Evolutionary conservation across 2,797 vertebrate species (phyloP), one percentile per base, ranked within the genome.

Genomic region (Falco rusticolus): DNA sequence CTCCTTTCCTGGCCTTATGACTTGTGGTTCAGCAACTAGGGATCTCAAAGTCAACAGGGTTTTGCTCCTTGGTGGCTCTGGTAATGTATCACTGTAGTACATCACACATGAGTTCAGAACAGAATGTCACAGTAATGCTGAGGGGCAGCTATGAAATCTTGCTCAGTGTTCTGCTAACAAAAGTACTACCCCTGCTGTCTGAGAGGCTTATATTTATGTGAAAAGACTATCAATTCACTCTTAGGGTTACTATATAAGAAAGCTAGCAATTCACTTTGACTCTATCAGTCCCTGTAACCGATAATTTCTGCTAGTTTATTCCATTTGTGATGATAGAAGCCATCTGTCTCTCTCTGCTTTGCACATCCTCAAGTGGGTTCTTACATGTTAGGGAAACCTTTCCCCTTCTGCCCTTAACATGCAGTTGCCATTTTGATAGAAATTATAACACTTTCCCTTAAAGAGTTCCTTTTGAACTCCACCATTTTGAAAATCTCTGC

Each of bases 241-340:
- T 64, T 82, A 37, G 63, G 79, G 69, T n/a, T 83, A 63, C 70
- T 79, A 9, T 61, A 28, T 63, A 54, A 56, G 80, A 77, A 72
- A 94, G 4, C 51, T 54, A 77, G 76, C 29, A 16, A 71, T 50
- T 95, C 14, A 74, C 43, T 94, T 84, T 57, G 53, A 60, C 63
- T 66, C 77, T 87, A 51, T 78, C 77, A 77, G 63, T 74, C 77
- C 74, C 64, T 41, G 19, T 64, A 79, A 71, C 70, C 64, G 88
- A 83, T 82, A 94, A 74, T 94, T 92, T 94, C 93, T 90, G 64
- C 71, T 70, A 83, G 37, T 92, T 80, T 89, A 53, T 95, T 95
- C 75, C 68, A 51, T 95, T 95, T 92, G 33, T 90, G 81, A 59
- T 92, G 94, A 94, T 77, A 84, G 86, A 83, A 95, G 84, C 77